Base-by-base conservation (phyloP, 2,113 vertebrate species). In the Varanus salvator region DNA sequence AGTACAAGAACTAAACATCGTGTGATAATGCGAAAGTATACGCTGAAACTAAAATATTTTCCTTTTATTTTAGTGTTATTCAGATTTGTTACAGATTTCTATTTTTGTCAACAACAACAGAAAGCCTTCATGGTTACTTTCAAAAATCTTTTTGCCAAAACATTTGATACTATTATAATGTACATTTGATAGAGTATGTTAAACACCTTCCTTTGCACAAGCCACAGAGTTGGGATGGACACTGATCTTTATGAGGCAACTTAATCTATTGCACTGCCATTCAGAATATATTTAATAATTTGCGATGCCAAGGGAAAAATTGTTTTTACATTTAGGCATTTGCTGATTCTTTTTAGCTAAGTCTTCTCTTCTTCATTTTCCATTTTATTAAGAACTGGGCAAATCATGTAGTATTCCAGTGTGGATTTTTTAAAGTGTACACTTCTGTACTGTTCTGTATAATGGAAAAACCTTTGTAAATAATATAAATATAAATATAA, bases 1-100 rank as follows among this genome's bases (percentile, higher is more conserved):
- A 97, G 96, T 97, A 98, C 84, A 54, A 94, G 95, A 97, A 76
- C 90, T 85, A 87, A 97, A 96, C 94, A 96, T 96, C 97, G 95
- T 93, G 94, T 95, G 96, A 96, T 96, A 96, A 96, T 96, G 96
- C 96, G 95, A 96, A 95, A 96, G 87, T 97, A 95, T 97, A 97
- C 97, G 96, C 95, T 96, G 95, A 98, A 97, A 96, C 94, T 94
- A 95, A 96, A 94, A 91, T 97, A 96, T 97, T 97, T 97, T 95
- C 96, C 95, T 97, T 97, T 97, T 97, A 96, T 97, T 97, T 97
- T 97, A 94, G 94, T 97, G 97, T 97, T 97, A 96, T 96, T 97
- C 96, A 97, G 97, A 96, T 97, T 97, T 97, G 97, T 97, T 97
- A 98, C 97, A 98, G 97, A 98, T 97, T 97, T 98, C 97, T 98